Evolutionary conservation across 2,888 invertebrate species (phyloP).

Genomic region (Harmothoe impar): DNA sequence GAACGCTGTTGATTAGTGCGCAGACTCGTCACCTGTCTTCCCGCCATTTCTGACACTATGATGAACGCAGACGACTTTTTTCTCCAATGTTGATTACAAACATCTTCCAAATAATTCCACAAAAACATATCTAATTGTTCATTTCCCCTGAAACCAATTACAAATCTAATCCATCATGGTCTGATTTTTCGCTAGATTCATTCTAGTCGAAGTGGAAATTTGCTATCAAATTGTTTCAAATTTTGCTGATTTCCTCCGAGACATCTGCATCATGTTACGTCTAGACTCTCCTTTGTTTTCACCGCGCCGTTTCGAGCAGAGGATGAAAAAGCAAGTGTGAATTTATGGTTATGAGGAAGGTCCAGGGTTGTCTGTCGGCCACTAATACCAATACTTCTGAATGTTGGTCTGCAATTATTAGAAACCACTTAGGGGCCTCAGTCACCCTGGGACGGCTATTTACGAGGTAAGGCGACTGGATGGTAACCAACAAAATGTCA

Average conservation of each 20-base stretch:
- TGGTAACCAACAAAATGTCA: slow-evolving; percentile 24
- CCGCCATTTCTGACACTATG: slow-evolving; percentile 60
- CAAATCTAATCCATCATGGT: slow-evolving; percentile 57
- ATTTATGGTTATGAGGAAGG: slow-evolving; percentile 45
- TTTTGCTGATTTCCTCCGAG: slow-evolving; percentile 57
- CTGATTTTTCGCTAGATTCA: slow-evolving; percentile 2
- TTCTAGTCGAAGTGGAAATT: slow-evolving; percentile 21
- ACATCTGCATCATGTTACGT: slow-evolving; percentile 55
- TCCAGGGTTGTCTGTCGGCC: slow-evolving; percentile 44
- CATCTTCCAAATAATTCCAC: slow-evolving; percentile 57
- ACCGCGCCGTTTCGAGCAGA: neutral
- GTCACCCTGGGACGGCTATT: slow-evolving; percentile 43
- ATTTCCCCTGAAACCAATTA: slow-evolving; percentile 63
- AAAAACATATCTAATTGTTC: slow-evolving; percentile 61
- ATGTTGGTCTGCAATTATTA: slow-evolving; percentile 20
- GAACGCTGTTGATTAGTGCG: slow-evolving; percentile 58
- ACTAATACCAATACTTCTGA: slow-evolving; percentile 13
- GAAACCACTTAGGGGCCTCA: neutral
- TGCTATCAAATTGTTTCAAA: slow-evolving; percentile 37
- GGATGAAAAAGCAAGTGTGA: slow-evolving; percentile 45
- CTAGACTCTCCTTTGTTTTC: slow-evolving; percentile 42
- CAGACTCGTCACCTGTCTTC: slow-evolving; percentile 60
- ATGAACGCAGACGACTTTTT: slow-evolving; percentile 57
- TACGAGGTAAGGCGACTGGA: neutral
- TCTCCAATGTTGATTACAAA: slow-evolving; percentile 49